Conservation (phyloP, 2,797 vertebrate species). For the Bothrops alternatus region DNA sequence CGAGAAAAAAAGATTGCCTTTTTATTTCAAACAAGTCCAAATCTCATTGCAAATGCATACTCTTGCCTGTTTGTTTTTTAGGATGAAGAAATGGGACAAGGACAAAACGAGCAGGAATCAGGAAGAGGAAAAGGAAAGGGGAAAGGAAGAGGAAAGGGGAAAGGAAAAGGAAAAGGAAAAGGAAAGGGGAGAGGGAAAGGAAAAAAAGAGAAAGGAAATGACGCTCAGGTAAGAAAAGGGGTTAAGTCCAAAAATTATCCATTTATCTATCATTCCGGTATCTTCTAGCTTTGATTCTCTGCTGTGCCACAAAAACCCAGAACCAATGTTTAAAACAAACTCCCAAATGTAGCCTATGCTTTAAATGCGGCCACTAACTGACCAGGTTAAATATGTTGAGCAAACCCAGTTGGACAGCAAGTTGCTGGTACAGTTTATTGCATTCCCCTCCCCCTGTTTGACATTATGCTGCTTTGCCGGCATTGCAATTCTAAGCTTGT, state of each 20-base stretch:
- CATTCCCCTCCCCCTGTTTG: not conserved
- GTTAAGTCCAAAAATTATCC: not conserved
- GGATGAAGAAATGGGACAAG: accelerated
- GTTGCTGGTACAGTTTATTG: not conserved
- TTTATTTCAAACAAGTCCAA: not conserved
- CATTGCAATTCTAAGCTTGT: not conserved
- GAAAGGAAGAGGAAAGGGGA: not conserved
- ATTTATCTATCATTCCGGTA: not conserved
- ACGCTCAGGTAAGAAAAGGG: not conserved
- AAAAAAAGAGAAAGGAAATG: not conserved
- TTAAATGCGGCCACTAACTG: not conserved
- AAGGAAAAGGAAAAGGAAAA: not conserved
- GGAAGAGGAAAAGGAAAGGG: not conserved
- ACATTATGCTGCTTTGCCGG: not conserved
- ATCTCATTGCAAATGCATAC: not conserved
- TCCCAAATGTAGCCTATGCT: not conserved
- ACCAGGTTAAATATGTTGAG: not conserved
- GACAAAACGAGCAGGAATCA: accelerated
- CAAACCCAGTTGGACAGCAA: not conserved
- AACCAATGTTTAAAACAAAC: not conserved
- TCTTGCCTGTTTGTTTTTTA: not conserved
- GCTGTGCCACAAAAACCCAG: not conserved
- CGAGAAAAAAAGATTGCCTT: not conserved
- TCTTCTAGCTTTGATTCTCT: not conserved
- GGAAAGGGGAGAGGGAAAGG: not conserved